phyloP scores from a whole-genome alignment of 2,113 vertebrate species.

The Oryzias curvinotus region DNA sequence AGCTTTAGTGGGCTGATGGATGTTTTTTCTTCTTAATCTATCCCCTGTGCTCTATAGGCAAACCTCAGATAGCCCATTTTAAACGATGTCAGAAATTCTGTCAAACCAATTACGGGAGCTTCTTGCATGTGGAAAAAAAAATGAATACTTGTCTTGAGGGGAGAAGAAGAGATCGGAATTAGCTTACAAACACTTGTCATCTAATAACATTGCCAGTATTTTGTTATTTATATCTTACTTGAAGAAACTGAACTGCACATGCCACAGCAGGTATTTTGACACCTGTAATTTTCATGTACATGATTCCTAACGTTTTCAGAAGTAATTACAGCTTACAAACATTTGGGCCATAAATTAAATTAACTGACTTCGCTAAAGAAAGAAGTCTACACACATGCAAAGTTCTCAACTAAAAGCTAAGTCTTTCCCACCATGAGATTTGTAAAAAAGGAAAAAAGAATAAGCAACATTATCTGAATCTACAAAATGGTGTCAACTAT shows the following conservation, averaged over 20 bases:
- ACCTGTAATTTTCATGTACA: neutral
- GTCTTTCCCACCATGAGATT: too few relatives aligned
- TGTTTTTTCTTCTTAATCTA: slow-evolving; percentile 57
- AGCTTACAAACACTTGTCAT: slow-evolving; percentile 28
- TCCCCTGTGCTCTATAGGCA: slow-evolving; percentile 57
- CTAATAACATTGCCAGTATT: slow-evolving; percentile 27
- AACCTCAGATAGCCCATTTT: slow-evolving; percentile 35
- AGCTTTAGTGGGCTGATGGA: slow-evolving; percentile 67
- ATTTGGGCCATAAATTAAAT: neutral
- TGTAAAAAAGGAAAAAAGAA: too few relatives aligned
- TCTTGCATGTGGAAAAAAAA: slow-evolving; percentile 22
- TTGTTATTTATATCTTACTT: slow-evolving; percentile 4
- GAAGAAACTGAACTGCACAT: slow-evolving; percentile 7
- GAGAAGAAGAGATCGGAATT: slow-evolving; percentile 39
- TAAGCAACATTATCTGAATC: too few relatives aligned
- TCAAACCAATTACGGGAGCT: slow-evolving; percentile 56
- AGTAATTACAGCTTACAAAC: neutral
- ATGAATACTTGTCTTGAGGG: slow-evolving; percentile 22
- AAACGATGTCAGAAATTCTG: slow-evolving; percentile 45
- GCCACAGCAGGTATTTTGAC: neutral
- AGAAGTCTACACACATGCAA: too few relatives aligned
- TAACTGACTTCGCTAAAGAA: too few relatives aligned
- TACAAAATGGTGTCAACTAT: too few relatives aligned
- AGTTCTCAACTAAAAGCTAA: too few relatives aligned
- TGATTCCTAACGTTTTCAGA: neutral